These are phyloP conservation scores for Mus spretus DNA, from an alignment of 2,797 vertebrate genomes.

Conservation along the genomic window DNA sequence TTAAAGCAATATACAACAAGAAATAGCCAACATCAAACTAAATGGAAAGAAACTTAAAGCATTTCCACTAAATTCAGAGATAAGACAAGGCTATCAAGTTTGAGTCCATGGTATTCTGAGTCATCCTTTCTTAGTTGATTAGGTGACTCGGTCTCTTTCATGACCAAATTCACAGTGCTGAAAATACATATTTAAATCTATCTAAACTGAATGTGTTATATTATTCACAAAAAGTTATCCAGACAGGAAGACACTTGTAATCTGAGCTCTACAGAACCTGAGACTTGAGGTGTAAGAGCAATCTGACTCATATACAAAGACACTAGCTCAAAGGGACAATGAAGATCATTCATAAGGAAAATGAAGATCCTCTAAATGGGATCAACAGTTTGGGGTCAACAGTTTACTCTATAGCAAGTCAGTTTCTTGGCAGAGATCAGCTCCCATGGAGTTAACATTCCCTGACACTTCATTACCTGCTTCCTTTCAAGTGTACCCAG, in stretches of 20 bases:
- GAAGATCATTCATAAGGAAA: neutral
- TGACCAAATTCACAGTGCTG: neutral
- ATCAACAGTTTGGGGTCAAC: neutral
- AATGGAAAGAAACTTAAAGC: too few relatives aligned
- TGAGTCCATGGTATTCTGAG: neutral
- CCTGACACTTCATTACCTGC: neutral
- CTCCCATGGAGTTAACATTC: neutral
- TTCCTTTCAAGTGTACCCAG: neutral
- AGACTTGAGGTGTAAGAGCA: neutral
- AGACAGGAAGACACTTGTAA: neutral
- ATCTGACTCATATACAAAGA: neutral
- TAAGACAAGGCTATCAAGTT: neutral
- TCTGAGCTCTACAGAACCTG: neutral
- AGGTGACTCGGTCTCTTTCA: neutral
- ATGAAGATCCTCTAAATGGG: neutral
- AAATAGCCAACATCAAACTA: too few relatives aligned
- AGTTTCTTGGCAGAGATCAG: neutral
- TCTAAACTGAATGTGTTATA: neutral
- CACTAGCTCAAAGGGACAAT: neutral
- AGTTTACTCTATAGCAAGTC: neutral
- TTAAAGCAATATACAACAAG: too few relatives aligned
- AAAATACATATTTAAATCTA: neutral
- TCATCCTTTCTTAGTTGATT: neutral
- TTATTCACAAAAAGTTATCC: neutral
- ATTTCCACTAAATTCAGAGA: too few relatives aligned